Base-by-base conservation (phyloP, 2,113 vertebrate species). In the Microtus pennsylvanicus region DNA sequence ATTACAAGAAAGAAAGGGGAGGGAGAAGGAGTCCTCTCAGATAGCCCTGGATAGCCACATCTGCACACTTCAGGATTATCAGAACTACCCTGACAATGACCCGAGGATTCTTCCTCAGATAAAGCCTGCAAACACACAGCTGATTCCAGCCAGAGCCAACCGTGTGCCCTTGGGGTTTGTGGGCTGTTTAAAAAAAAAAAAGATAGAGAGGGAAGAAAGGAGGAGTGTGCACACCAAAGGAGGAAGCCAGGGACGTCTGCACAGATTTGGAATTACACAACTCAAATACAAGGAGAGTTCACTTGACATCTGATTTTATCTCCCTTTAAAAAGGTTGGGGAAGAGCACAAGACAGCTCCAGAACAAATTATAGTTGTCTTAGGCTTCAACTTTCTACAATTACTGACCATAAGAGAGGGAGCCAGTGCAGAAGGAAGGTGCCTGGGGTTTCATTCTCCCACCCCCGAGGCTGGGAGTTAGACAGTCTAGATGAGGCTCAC, bases 31-130 rank as follows among this genome's bases (percentile, higher is more conserved):
- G 30, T 38, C 67, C 47, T 30, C 58, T 83, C 67, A 38, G 81
- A 93, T 82, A 75, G 22, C 92, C 90, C 89, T 63, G 45, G 80
- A 92, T 24, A 91, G 82, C 42, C 93, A 74, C 88, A 96, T 89
- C 88, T 93, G 88, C 16, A 69, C 21, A 10, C 65, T 82, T 96
- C 76, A 74, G 63, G 47, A 65, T 96, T 96, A 97, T 96, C 88
- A 92, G 80, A 94, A 97, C 91, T 95, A 63, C 96, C 96, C 87
- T 95, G 97, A 95, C 97, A 97, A 94, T 97, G 96, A 97, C 97
- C 95, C 77, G 17, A 92, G 89, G 72, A 67, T 22, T 63, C 67
- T 96, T 97, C 91, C 85, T 88, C 92, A 94, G 95, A 96, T 96
- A 95, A 96, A 94, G 30, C 33, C 90, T 50, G 63, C 76, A 96